Base-by-base conservation (phyloP, 1,140 invertebrate species). In the Drosophila leontia region DNA sequence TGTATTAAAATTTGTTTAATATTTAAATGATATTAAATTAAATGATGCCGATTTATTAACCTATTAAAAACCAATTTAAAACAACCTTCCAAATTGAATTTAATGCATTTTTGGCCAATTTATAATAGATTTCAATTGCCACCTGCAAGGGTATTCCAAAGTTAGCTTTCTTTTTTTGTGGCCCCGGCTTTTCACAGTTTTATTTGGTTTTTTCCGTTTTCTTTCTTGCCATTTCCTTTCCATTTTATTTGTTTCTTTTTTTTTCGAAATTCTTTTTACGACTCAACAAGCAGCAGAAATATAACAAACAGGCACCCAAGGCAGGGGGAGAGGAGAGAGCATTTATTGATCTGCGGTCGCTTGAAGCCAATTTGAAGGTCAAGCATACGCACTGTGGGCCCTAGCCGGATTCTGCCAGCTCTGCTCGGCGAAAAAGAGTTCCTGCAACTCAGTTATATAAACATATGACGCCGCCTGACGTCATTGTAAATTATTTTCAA, bases 401-500 rank as follows among this genome's bases (percentile, higher is more conserved):
- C 1, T 35, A 15, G 26, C 41, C 17, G 34, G 75, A 42, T n/a
- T 32, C 11, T 59, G 56, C 29, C 13, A 35, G 15, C 26, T n/a
- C 13, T 41, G 15, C 26, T n/a, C n/a, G n/a, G 32, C 9, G 5
- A 17, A 17, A 37, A 44, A 11, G 56, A 45, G 50, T 42, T 29
- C 6, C 26, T 6, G 26, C 26, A 29, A 29, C 26, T 29, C 26
- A 29, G 75, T 87, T 87, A 87, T 75, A 65, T 78, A 90, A 86
- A 71, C 75, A 90, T 82, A 69, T 77, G 59, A 37, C 11, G 26
- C 17, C 42, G 37, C 19, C 61, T 88, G 85, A 88, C 83, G 83
- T 87, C 84, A 88, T 69, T 88, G 74, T 84, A 50, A 88, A 88
- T 88, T 90, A 88, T 88, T 88, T 88, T 90, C 68, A 88, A 88